Conservation (phyloP, 2,113 vertebrate species). For the Cavia porcellus region DNA sequence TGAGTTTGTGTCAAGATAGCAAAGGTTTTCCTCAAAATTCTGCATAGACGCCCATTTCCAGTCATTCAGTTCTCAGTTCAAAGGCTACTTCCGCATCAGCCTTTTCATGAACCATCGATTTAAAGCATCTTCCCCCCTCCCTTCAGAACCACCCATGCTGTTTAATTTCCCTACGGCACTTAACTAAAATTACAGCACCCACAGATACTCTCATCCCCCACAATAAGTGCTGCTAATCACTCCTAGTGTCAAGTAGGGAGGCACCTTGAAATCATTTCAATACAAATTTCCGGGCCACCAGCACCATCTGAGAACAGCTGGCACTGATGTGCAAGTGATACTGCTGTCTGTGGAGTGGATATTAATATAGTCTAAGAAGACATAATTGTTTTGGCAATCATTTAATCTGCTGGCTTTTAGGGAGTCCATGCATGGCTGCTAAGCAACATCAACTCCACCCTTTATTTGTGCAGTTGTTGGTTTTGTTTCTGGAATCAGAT, state of each 20-base stretch:
- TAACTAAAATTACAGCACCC: not conserved
- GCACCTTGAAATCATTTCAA: not conserved
- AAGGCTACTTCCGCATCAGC: not conserved
- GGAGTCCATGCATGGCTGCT: not conserved
- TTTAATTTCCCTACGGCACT: not conserved
- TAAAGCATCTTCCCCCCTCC: not conserved
- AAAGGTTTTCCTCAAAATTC: not conserved
- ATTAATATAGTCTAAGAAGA: not conserved
- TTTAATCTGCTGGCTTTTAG: not conserved
- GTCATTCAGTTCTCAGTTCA: not conserved
- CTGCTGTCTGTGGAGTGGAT: not conserved
- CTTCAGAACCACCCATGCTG: not conserved
- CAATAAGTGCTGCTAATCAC: not conserved
- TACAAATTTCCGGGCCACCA: not conserved
- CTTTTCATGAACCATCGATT: not conserved
- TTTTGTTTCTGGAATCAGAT: constrained; percentile 18
- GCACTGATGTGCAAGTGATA: not conserved
- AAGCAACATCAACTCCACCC: not conserved
- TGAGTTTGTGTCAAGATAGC: not conserved
- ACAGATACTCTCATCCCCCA: not conserved
- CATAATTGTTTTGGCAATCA: not conserved
- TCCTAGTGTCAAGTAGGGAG: not conserved
- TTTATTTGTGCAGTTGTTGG: not conserved
- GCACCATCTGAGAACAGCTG: not conserved
- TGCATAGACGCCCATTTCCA: not conserved